phyloP scores from a whole-genome alignment of 1,140 invertebrate genomes.

The Trachelipus rathkii region DNA sequence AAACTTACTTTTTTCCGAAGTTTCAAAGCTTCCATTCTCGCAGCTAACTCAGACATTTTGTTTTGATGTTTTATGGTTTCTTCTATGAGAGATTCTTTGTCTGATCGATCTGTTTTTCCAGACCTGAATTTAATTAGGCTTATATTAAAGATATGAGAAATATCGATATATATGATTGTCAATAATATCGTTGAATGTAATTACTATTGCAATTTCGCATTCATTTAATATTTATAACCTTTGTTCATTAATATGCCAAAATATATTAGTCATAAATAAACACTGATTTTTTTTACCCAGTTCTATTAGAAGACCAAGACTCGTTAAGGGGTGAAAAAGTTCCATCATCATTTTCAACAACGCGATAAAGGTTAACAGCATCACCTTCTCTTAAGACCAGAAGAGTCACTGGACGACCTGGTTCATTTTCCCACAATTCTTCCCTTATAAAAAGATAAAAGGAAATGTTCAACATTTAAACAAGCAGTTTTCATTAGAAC shows the following conservation, averaged over 20 bases:
- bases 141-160: too few species aligned
- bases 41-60: not conserved
- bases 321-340: conserved; percentile 62
- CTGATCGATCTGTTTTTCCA: not conserved
- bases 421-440: conserved; percentile 29
- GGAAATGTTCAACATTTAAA: too few species aligned
- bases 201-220: too few species aligned
- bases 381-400: conserved; percentile 69
- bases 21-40: not conserved
- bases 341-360: conserved; percentile 66
- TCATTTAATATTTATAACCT: not conserved
- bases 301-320: conserved; percentile 50
- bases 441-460: conserved; percentile 29
- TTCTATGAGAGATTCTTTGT: not conserved
- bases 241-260: not conserved
- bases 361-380: conserved; percentile 65
- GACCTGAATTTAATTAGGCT: not conserved
- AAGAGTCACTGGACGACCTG: conserved; percentile 62
- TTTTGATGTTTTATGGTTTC: not conserved
- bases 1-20: not conserved
- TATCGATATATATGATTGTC: too few species aligned
- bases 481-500: too few species aligned
- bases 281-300: too few species aligned
- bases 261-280: too few species aligned
- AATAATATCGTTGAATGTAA: too few species aligned